phyloP scores from a whole-genome alignment of 1,140 invertebrate genomes.

The Gonioctena quinquepunctata region DNA sequence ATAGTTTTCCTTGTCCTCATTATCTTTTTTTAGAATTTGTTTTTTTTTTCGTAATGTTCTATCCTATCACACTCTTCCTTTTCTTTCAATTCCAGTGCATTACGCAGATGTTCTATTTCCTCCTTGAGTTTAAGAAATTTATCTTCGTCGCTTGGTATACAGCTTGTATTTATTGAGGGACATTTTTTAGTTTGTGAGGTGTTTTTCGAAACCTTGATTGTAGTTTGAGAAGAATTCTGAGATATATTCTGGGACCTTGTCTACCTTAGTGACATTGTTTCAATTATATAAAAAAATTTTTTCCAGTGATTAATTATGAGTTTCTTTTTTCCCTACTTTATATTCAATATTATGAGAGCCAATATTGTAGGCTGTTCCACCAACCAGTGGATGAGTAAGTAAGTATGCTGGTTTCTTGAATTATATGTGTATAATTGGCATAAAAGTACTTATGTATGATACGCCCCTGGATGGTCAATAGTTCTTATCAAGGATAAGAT shows the following conservation, averaged over 20 bases:
- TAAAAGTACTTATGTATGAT: too few species aligned
- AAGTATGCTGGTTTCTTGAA: too few species aligned
- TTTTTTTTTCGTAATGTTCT: conserved; percentile 1
- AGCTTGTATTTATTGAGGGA: background rate
- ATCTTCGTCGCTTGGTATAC: conserved; percentile 4
- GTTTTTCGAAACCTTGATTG: background rate
- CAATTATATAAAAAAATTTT: too few species aligned
- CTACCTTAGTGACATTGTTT: background rate
- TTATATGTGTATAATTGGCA: too few species aligned
- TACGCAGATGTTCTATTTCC: conserved; percentile 1
- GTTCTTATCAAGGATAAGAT: too few species aligned
- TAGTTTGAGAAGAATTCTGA: background rate
- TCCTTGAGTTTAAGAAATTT: background rate
- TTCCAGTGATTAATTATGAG: too few species aligned
- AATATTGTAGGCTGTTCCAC: too few species aligned
- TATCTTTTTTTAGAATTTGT: conserved; percentile 1
- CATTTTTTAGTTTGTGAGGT: conserved; percentile 6
- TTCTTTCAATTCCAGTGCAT: background rate
- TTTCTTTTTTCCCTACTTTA: too few species aligned
- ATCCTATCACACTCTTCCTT: conserved; percentile 3
- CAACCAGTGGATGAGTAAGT: too few species aligned
- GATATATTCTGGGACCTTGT: conserved; percentile 7
- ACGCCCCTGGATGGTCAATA: too few species aligned
- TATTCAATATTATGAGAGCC: too few species aligned
- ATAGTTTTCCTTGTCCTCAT: background rate